Evolutionary conservation across 2,797 vertebrate genomes (phyloP).

Genomic region (Halcyon smyrnensis): DNA sequence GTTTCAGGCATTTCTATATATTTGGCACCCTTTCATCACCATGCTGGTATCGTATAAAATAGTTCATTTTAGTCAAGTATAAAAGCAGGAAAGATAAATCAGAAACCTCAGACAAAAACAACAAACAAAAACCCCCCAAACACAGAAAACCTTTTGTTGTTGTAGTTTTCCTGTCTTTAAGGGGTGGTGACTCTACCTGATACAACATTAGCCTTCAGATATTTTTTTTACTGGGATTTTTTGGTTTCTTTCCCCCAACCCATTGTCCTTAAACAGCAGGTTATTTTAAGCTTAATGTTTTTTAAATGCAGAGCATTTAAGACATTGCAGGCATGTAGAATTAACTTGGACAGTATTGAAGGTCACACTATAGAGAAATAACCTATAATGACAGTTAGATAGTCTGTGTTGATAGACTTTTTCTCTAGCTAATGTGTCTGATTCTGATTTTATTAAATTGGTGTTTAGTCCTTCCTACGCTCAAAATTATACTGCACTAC

Average conservation of each 20-base stretch:
- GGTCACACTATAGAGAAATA: background rate
- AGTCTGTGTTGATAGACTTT: background rate
- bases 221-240: background rate
- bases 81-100: background rate
- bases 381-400: background rate
- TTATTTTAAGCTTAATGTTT: slow-evolving; percentile 29
- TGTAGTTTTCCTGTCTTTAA: background rate
- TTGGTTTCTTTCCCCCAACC: too few species aligned
- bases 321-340: background rate
- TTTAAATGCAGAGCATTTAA: slow-evolving; percentile 16
- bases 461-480: background rate
- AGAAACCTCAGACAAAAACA: background rate
- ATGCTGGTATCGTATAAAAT: background rate
- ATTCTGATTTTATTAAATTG: background rate
- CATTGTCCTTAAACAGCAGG: background rate
- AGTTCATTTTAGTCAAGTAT: background rate
- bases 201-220: background rate
- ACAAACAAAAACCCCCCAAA: too few species aligned
- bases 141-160: background rate
- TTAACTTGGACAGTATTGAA: background rate
- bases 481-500: background rate
- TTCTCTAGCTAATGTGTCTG: background rate
- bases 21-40: background rate
- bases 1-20: background rate
- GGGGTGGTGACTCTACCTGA: background rate